A percentile compares a stretch with the other conserved stretches of the same genome.
Evolutionary conservation across 2,797 vertebrate species (phyloP).

Genomic region (Chloroceryle inda): DNA sequence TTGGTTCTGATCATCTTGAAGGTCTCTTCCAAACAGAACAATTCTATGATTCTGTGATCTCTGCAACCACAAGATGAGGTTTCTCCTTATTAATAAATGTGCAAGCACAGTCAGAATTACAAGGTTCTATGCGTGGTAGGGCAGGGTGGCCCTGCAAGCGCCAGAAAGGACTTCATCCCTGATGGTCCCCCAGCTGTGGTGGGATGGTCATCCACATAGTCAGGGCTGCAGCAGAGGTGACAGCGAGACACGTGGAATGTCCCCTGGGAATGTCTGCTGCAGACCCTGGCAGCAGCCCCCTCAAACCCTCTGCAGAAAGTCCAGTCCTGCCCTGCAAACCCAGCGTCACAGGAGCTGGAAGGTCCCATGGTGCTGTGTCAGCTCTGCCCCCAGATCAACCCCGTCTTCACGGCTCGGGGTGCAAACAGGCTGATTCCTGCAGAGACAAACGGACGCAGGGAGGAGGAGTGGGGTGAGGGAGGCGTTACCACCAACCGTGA

Average conservation of each 20-base stretch:
- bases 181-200: accelerated
- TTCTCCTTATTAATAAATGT: neutral
- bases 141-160: neutral
- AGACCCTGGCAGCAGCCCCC: neutral
- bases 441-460: neutral
- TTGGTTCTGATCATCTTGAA: neutral
- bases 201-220: accelerated
- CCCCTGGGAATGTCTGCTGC: neutral
- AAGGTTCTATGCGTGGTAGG: neutral
- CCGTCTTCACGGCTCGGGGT: neutral
- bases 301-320: neutral
- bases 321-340: neutral
- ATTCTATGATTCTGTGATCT: neutral
- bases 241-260: neutral
- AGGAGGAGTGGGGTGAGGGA: neutral
- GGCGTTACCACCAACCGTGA: neutral
- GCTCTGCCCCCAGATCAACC: neutral
- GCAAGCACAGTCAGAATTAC: neutral
- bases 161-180: accelerated
- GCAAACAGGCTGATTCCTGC: neutral
- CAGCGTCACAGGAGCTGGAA: accelerated
- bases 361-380: accelerated
- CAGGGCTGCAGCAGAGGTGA: neutral
- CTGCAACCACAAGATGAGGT: neutral
- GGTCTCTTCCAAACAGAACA: neutral